Evolutionary conservation across 2,888 invertebrate genomes (phyloP), one percentile per base, ranked within the genome.

Genomic region (Emmelina monodactyla): DNA sequence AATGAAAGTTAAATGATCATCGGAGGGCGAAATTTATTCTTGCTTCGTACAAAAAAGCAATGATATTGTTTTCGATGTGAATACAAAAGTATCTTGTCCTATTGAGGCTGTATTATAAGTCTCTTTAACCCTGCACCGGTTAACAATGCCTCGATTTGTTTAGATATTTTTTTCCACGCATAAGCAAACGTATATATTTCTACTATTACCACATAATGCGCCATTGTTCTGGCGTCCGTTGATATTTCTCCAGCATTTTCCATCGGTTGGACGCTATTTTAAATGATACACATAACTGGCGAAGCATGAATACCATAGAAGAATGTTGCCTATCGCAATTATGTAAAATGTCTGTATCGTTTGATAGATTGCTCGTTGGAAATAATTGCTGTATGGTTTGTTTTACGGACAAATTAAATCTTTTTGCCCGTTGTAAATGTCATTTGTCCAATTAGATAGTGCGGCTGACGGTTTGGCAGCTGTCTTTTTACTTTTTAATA

Each of bases 151-250:
- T 55, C 68, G 71, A 75, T 75, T 76, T 76, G 75, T 72, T 76
- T 73, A 69, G 72, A 68, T 72, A 66, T 65, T 76, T 78, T 75
- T 71, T 78, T 73, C 65, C 62, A 62, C 62, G 66, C 67, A 65
- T 66, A 68, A 71, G 61, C 61, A 68, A 71, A 70, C 61, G 72
- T 69, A 78, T 78, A 73, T 73, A 76, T 78, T 75, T 76, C 67
- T 71, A 75, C 70, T 75, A 78, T 78, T 78, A 76, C 73, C 78
- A 78, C 78, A 78, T 78, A 78, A 78, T 78, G 70, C 76, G 58
- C 78, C 68, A 78, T 78, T 78, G 78, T 78, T 78, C 76, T 68
- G 58, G 56, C 59, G 67, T 64, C 64, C 63, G 64, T 62, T 69
- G 70, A 70, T 76, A 71, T 75, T 75, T 69, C 69, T 75, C 63